Evolutionary conservation across 2,797 vertebrate species (phyloP), one percentile per base, ranked within the genome.

Genomic region (Parauchenoglanis punctatus): DNA sequence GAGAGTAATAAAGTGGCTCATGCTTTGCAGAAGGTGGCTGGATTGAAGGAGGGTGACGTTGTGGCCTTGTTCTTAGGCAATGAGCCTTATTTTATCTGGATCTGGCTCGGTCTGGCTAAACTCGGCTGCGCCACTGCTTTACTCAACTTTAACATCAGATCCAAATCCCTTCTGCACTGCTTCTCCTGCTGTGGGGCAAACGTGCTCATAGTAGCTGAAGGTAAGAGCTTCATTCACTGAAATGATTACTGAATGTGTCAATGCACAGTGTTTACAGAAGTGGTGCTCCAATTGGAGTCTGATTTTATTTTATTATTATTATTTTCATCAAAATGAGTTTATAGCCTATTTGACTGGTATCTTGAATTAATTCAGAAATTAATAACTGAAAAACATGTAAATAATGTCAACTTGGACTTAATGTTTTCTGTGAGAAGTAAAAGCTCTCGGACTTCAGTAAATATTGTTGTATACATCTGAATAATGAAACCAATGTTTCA

Each of bases 21-120:
- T 5, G 94, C 94, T 0, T 93, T 99, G 92, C 95, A 91, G 91
- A 92, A 93, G 65, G 94, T 88, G 17, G 94, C 92, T 0, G 91
- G 92, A 40, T 93, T 98, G 58, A 91, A 92, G 87, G 94, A 95
- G 63, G 97, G 97, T 2, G 95, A 96, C 85, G 88, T 93, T 28
- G 96, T 97, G 17, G 98, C 97, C 0, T 78, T 99, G 84, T 96
- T 97, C 67, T 76, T 96, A 88, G 91, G 93, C 88, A 99, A 97
- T 82, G 95, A 96, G 56, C 98, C 97, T 4, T 88, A 92, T 2
- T 97, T 94, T 83, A 88, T 96, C 13, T 97, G 96, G 95, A 92
- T 94, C 1, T 98, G 97, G 96, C 95, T 99, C 89, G 97, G 95
- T 3, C 89, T 97, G 88, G 90, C 93, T 70, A 97, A 97, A 80